Conservation (phyloP, 1,140 invertebrate species). For the Bombus waltoni region DNA sequence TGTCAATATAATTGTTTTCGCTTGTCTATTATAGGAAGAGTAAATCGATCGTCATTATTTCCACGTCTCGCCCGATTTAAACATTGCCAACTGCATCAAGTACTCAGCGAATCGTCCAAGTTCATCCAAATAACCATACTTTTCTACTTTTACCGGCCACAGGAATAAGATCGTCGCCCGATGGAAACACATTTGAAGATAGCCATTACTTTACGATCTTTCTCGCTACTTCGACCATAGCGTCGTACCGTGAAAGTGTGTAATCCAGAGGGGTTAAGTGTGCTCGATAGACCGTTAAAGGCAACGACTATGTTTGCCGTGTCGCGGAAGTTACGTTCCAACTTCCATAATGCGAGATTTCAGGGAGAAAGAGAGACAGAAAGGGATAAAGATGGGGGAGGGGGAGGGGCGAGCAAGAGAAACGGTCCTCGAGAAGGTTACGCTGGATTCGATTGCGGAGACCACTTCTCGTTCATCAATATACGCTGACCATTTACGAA, state of each 20-base stretch:
- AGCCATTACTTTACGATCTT: constrained; percentile 2
- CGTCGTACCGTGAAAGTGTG: constrained; percentile 28
- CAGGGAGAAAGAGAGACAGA: background rate
- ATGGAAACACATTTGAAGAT: constrained; percentile 4
- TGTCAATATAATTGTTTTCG: too few relatives aligned
- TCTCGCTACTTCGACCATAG: background rate
- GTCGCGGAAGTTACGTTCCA: constrained; percentile 25
- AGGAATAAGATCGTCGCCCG: background rate
- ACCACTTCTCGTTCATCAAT: constrained; percentile 14
- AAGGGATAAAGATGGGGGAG: too few relatives aligned
- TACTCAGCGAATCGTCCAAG: background rate
- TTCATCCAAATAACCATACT: background rate
- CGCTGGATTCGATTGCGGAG: constrained; percentile 9
- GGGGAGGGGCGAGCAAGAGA: too few relatives aligned
- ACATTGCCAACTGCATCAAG: background rate
- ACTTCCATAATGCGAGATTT: constrained; percentile 38
- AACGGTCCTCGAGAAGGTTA: constrained; percentile 20
- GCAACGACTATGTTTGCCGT: constrained; percentile 53
- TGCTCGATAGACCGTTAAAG: constrained; percentile 62
- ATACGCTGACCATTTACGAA: constrained; percentile 38
- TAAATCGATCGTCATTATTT: background rate
- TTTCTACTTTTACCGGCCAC: background rate
- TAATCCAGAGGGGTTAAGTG: constrained; percentile 43
- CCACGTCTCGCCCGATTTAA: background rate
- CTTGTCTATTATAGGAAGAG: background rate